Percentiles rank a stretch among this genome's conserved stretches.
Evolutionary conservation across 1,140 invertebrate species (phyloP).

Genomic region (Trichonephila clavipes): DNA sequence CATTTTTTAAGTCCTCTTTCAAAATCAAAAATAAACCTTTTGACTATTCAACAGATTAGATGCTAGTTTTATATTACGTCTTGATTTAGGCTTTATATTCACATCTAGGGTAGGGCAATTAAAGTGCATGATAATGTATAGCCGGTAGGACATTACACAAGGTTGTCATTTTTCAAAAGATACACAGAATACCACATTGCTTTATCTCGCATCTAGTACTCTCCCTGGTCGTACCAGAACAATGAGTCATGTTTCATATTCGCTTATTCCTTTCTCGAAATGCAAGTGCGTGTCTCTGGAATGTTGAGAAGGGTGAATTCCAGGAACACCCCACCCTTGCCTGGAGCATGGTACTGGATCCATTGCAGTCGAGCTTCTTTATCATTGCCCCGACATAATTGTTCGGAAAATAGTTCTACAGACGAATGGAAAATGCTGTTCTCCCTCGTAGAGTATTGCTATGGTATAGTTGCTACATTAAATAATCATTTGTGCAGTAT

Average conservation of each 20-base stretch:
- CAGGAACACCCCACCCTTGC: not conserved
- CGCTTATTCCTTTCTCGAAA: conserved; percentile 1
- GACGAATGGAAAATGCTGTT: not conserved
- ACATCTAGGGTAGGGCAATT: too few species aligned
- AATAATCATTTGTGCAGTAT: too few species aligned
- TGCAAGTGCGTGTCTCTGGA: not conserved
- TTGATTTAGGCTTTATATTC: too few species aligned
- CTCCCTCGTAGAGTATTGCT: too few species aligned
- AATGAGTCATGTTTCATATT: conserved; percentile 49
- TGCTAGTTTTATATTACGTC: too few species aligned
- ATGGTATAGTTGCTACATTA: too few species aligned
- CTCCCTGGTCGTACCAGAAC: not conserved
- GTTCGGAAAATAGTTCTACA: not conserved
- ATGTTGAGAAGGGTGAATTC: not conserved
- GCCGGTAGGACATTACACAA: too few species aligned
- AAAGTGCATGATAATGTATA: too few species aligned
- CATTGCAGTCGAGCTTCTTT: not conserved
- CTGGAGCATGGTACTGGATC: not conserved
- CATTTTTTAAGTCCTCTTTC: too few species aligned
- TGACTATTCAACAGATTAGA: too few species aligned
- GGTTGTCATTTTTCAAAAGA: not conserved
- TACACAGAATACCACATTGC: not conserved
- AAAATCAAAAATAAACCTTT: too few species aligned
- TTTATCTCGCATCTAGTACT: not conserved
- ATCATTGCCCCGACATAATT: not conserved